A percentile compares a stretch with the other conserved stretches of the same genome.
phyloP scores from a whole-genome alignment of 2,113 vertebrate genomes.

The Falcunculus frontatus region DNA sequence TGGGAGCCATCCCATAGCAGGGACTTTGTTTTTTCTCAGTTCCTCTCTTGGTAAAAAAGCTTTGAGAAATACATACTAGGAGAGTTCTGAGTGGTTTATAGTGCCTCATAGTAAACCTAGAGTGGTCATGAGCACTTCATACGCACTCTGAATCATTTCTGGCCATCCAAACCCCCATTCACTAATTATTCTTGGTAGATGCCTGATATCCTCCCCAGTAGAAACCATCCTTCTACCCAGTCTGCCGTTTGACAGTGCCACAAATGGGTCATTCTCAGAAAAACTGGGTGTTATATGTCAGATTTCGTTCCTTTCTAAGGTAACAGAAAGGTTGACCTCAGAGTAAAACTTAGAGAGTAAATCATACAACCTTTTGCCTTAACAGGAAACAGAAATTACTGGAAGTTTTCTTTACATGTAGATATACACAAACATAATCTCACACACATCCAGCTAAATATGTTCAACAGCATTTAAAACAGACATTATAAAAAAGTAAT shows the following conservation, averaged over 20 bases:
- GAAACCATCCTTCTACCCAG: not conserved
- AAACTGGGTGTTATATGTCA: not conserved
- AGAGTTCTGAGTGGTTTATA: not conserved
- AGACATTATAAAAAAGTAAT: not conserved
- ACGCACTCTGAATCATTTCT: not conserved
- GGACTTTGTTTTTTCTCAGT: not conserved
- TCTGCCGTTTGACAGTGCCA: not conserved
- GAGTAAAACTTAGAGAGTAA: not conserved
- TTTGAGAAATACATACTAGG: not conserved
- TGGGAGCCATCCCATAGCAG: not conserved
- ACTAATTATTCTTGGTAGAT: not conserved
- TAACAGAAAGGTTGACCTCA: not conserved
- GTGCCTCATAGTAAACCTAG: not conserved
- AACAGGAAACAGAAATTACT: not conserved
- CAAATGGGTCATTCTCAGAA: not conserved
- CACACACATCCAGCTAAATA: not conserved
- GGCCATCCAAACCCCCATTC: not conserved
- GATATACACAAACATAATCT: not conserved
- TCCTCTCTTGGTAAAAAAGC: not conserved
- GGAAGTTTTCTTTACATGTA: not conserved
- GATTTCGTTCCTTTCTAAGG: not conserved
- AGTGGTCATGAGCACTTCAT: not conserved
- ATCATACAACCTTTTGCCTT: not conserved
- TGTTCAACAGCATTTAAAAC: not conserved
- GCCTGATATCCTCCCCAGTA: not conserved